Base-by-base conservation (phyloP, 2,888 invertebrate genomes). In the Nebria brevicollis region DNA sequence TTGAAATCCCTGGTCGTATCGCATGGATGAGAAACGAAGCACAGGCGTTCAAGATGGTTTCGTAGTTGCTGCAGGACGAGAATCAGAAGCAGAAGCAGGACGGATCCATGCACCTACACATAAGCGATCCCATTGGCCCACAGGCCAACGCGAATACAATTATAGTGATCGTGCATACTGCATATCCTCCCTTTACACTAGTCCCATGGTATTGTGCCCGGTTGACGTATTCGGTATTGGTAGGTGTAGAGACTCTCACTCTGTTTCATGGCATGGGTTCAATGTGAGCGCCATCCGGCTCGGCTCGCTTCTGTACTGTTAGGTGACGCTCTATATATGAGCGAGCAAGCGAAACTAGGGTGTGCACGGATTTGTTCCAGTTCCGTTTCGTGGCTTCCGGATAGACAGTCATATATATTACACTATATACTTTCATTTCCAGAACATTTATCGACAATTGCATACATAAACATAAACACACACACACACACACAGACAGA, bases 141-240 rank as follows among this genome's bases (percentile, higher is more conserved):
- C 64, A 42, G 75, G 75, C 75, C 75, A 75, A 75, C 20, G 75
- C 20, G 65, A 75, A 75, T 75, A 75, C 75, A 75, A 75, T 75
- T 54, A 54, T 13, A 43, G 74, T 54, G 43, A 54, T 54, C 54
- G 54, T 54, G 54, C 54, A 54, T 54, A 54, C 54, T 54, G 54
- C 54, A 54, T 54, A 54, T 54, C 54, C 54, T 54, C 54, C 54
- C 54, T 54, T 54, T 54, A 54, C 54, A 54, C 11, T 54, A 6
- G 54, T 54, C 54, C 54, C 54, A 54, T 54, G 54, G 54, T 54
- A 54, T 54, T 54, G 54, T 54, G 54, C 54, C 54, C 54, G 13
- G 54, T 54, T 54, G 54, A 54, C 54, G 54, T 54, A 54, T 54
- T 54, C 54, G 54, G 54, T 13, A 54, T 54, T 54, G 54, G 54